These are phyloP conservation scores for Phalacrocorax brasilianus DNA, from an alignment of 2,113 vertebrate species.

Conservation along the genomic window DNA sequence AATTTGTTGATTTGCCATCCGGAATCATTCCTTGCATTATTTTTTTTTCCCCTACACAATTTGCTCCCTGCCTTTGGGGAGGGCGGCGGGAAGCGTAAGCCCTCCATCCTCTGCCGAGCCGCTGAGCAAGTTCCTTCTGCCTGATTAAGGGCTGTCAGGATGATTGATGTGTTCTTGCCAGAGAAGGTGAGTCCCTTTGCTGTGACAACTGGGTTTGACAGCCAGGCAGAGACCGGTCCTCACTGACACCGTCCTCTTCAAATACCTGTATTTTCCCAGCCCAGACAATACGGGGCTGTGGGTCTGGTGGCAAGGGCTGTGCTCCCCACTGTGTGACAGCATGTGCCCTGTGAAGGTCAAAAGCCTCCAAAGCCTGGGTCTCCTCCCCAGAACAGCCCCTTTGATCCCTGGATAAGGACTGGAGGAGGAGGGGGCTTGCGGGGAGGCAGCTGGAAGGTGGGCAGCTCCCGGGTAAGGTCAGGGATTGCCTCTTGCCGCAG, in stretches of 20 bases:
- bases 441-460: neutral
- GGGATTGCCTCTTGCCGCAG: neutral
- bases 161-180: constrained; percentile 57
- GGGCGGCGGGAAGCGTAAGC: neutral
- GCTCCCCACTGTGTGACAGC: neutral
- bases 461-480: neutral
- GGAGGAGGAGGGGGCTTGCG: neutral
- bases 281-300: constrained; percentile 3
- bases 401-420: rapidly evolving
- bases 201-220: constrained; percentile 42
- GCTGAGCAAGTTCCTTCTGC: constrained; percentile 46
- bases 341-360: neutral
- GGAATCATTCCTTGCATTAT: constrained; percentile 1
- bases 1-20: constrained; percentile 62
- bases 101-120: neutral
- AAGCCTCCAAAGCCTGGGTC: rapidly evolving
- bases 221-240: constrained; percentile 25
- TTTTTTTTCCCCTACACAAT: neutral
- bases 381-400: rapidly evolving
- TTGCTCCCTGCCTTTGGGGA: neutral
- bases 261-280: constrained; percentile 33
- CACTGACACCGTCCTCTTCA: constrained; percentile 31
- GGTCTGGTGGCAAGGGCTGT: constrained; percentile 1
- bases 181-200: constrained; percentile 50
- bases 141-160: constrained; percentile 55